Evolutionary conservation across 2,888 invertebrate genomes (phyloP).

Genomic region (Lycaena phlaeas): DNA sequence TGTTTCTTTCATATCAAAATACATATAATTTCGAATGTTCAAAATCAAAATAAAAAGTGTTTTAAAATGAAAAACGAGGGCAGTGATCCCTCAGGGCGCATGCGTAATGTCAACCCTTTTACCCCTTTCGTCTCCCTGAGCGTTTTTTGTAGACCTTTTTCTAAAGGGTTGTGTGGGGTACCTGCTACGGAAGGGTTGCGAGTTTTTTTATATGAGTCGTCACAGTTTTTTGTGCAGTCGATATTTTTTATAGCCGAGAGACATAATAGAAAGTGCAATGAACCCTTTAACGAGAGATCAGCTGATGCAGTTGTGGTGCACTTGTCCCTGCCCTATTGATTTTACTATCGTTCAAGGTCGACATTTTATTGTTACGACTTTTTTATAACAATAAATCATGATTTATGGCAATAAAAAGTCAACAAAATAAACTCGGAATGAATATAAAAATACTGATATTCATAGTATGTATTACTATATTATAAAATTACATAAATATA

Average conservation of each 20-base stretch:
- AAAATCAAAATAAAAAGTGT: slow-evolving; percentile 14
- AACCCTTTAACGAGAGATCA: slow-evolving; percentile 59
- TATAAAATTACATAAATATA: too few relatives aligned
- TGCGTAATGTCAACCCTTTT: slow-evolving; percentile 70
- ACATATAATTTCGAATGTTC: background rate
- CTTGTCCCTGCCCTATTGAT: slow-evolving; percentile 60
- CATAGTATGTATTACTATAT: too few relatives aligned
- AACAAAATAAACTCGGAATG: too few relatives aligned
- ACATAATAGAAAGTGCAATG: slow-evolving; percentile 61
- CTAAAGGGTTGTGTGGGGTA: slow-evolving; percentile 69
- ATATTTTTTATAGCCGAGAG: slow-evolving; percentile 42
- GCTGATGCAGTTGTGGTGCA: slow-evolving; percentile 67
- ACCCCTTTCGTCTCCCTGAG: slow-evolving; percentile 66
- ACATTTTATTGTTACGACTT: slow-evolving; percentile 13
- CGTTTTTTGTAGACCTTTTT: slow-evolving; percentile 67
- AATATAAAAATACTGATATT: too few relatives aligned
- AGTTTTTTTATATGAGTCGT: slow-evolving; percentile 55
- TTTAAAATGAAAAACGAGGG: slow-evolving; percentile 62
- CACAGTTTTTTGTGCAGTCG: slow-evolving; percentile 39
- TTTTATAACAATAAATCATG: slow-evolving; percentile 13
- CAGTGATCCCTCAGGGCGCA: slow-evolving; percentile 61
- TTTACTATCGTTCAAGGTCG: slow-evolving; percentile 57
- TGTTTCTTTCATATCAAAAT: background rate
- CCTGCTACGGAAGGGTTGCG: slow-evolving; percentile 66
- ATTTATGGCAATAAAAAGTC: too few relatives aligned